phyloP scores from a whole-genome alignment of 2,113 vertebrate species.

The Sigmodon hispidus region DNA sequence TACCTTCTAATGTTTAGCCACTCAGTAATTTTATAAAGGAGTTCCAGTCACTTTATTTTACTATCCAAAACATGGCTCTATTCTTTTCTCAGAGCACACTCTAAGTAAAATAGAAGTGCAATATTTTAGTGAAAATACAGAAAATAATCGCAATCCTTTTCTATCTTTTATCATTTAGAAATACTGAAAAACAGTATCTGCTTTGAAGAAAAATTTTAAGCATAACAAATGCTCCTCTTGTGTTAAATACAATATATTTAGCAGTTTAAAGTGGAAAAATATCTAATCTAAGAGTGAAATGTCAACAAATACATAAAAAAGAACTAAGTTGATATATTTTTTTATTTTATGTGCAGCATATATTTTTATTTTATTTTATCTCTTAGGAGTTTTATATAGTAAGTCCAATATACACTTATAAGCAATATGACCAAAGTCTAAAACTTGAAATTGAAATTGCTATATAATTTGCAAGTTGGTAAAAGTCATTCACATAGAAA shows the following conservation, averaged over 20 bases:
- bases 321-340: constrained; percentile 41
- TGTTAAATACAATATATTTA: constrained; percentile 55
- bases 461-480: constrained; percentile 21
- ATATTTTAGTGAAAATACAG: not conserved
- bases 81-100: constrained; percentile 26
- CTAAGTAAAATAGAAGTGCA: constrained; percentile 35
- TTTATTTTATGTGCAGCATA: constrained; percentile 43
- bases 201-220: constrained; percentile 22
- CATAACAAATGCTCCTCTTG: constrained; percentile 48
- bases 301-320: constrained; percentile 32
- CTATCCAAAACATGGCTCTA: not conserved
- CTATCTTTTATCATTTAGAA: constrained; percentile 38
- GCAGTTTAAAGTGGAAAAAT: constrained; percentile 49
- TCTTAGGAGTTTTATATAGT: constrained; percentile 36
- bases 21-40: constrained; percentile 46
- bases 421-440: not conserved
- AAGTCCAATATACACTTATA: constrained; percentile 22
- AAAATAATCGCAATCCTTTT: not conserved
- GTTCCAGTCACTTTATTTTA: constrained; percentile 24
- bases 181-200: constrained; percentile 46
- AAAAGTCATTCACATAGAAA: not conserved
- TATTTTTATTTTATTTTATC: constrained; percentile 56
- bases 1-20: constrained; percentile 20
- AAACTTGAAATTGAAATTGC: constrained; percentile 31
- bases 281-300: constrained; percentile 34